These are phyloP conservation scores for Corythornis leucogaster DNA, from an alignment of 2,797 vertebrate genomes.

Conservation along the genomic window DNA sequence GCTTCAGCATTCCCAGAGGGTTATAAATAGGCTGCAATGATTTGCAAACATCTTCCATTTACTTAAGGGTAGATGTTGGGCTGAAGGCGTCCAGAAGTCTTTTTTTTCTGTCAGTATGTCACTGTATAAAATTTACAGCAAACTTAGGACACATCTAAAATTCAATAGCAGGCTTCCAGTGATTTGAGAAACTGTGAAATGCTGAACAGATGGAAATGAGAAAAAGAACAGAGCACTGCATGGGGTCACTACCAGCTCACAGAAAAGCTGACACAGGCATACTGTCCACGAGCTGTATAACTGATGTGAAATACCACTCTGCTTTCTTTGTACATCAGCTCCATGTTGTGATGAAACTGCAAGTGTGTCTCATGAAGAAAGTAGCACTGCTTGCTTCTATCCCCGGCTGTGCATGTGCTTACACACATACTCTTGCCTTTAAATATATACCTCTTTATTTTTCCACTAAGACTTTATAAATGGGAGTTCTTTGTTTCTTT, in stretches of 20 bases:
- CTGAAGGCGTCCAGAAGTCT: background rate
- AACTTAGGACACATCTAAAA: background rate
- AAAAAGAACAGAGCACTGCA: background rate
- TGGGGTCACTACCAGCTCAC: background rate
- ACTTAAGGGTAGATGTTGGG: background rate
- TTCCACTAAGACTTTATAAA: background rate
- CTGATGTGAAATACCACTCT: background rate
- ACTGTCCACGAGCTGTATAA: background rate
- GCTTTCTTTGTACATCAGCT: background rate
- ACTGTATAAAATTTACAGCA: background rate
- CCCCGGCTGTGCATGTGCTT: background rate
- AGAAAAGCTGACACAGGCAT: background rate
- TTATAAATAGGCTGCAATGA: background rate
- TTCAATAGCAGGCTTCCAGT: constrained; percentile 7
- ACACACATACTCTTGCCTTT: background rate
- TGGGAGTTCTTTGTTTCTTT: background rate
- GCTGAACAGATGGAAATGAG: constrained; percentile 22
- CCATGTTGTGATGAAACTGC: background rate
- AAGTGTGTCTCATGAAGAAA: background rate
- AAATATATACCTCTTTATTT: background rate
- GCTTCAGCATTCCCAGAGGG: background rate
- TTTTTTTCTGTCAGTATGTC: background rate
- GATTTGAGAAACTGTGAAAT: constrained; percentile 18
- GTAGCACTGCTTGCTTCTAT: background rate
- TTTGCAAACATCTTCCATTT: background rate